Percentiles rank a stretch among this genome's conserved stretches.
Conservation (phyloP, 2,113 vertebrate genomes). For the Muscicapa adusta region DNA sequence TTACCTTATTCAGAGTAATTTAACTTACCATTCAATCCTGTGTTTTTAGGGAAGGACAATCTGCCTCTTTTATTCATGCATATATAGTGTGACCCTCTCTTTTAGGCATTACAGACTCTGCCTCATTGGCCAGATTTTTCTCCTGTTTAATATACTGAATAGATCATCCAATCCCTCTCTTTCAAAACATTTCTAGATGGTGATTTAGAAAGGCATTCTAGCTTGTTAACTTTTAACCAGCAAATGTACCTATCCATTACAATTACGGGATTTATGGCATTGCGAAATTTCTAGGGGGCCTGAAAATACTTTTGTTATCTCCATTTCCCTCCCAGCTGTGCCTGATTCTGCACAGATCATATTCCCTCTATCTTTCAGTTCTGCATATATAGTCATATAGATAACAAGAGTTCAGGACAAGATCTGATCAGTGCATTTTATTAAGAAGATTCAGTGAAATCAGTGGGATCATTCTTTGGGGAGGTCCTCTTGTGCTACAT, state of each 20-base stretch:
- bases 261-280: slow-evolving; percentile 46
- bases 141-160: slow-evolving; percentile 22
- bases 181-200: slow-evolving; percentile 36
- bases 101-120: not conserved
- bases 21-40: slow-evolving; percentile 48
- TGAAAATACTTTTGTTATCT: slow-evolving; percentile 55
- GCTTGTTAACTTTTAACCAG: slow-evolving; percentile 70
- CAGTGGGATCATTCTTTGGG: not conserved
- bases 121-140: slow-evolving; percentile 63
- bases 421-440: not conserved
- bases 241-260: slow-evolving; percentile 65
- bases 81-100: not conserved
- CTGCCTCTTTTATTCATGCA: not conserved
- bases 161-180: slow-evolving; percentile 37
- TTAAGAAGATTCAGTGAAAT: not conserved
- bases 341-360: slow-evolving; percentile 7
- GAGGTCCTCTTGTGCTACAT: not conserved
- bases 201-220: slow-evolving; percentile 57
- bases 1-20: slow-evolving; percentile 9
- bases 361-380: not conserved
- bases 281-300: slow-evolving; percentile 28
- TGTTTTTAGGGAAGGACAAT: not conserved
- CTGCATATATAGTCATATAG: not conserved
- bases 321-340: slow-evolving; percentile 4
- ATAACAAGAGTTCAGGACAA: not conserved